phyloP scores from a whole-genome alignment of 2,888 invertebrate species.

The Leptarthrus brevirostris region DNA sequence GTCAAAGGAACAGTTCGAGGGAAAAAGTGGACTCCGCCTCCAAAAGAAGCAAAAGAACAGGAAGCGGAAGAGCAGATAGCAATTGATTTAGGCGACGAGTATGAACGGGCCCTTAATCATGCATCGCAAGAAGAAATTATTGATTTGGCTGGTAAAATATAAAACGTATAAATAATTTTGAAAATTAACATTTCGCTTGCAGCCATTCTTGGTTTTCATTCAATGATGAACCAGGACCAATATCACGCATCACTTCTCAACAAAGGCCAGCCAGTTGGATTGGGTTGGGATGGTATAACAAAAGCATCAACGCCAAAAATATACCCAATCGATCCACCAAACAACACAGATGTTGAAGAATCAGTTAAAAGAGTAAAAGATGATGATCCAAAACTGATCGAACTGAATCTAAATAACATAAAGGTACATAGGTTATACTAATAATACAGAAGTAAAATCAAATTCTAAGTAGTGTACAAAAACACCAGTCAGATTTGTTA shows the following conservation, averaged over 20 bases:
- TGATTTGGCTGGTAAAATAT: slow-evolving; percentile 87
- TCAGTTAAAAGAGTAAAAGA: slow-evolving; percentile 90
- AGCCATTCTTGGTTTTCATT: slow-evolving; percentile 99
- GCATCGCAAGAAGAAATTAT: slow-evolving; percentile 98
- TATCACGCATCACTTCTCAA: slow-evolving; percentile 96
- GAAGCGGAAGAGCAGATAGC: slow-evolving; percentile 92
- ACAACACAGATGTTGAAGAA: slow-evolving; percentile 94
- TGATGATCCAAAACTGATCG: slow-evolving; percentile 86
- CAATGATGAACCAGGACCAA: slow-evolving; percentile 99
- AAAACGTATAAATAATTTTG: slow-evolving; percentile 25
- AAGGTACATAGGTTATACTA: too few species aligned
- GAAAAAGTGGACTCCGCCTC: slow-evolving; percentile 90
- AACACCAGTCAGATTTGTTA: too few species aligned
- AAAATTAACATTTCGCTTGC: slow-evolving; percentile 53
- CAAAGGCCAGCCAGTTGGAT: slow-evolving; percentile 89
- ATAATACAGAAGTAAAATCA: too few species aligned
- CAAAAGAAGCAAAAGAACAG: slow-evolving; percentile 76
- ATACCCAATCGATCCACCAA: slow-evolving; percentile 95
- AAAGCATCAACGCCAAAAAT: slow-evolving; percentile 92
- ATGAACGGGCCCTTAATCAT: slow-evolving; percentile 86
- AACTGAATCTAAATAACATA: slow-evolving; percentile 99
- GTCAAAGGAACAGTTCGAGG: slow-evolving; percentile 91
- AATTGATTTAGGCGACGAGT: slow-evolving; percentile 93
- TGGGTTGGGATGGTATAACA: slow-evolving; percentile 95
- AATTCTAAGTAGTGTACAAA: too few species aligned